Evolutionary conservation across 2,113 vertebrate genomes (phyloP).

Genomic region (Pantherophis guttatus): DNA sequence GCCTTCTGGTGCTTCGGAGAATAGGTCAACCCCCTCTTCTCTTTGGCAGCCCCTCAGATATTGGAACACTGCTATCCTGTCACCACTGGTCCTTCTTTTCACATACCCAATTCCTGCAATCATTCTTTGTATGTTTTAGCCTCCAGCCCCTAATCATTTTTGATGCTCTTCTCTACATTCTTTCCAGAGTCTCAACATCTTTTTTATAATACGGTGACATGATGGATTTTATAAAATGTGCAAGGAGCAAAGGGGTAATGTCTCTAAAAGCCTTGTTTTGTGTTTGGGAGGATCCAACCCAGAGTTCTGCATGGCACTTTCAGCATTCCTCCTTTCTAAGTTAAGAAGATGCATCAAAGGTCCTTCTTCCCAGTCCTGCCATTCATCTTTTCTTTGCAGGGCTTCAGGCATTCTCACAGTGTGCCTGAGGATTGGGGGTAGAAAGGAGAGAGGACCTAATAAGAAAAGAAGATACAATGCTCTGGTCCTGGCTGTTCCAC

Average conservation of each 20-base stretch:
- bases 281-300: not conserved
- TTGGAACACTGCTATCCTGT: not conserved
- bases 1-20: no score
- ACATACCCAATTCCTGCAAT: not conserved
- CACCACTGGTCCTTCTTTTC: no score
- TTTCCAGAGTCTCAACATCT: not conserved
- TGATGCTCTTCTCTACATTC: not conserved
- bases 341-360: not conserved
- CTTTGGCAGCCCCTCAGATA: no score
- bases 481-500: not conserved
- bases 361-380: not conserved
- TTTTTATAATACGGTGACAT: not conserved
- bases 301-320: not conserved
- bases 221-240: not conserved
- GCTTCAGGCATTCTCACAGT: no score
- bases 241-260: not conserved
- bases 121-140: not conserved
- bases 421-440: no score
- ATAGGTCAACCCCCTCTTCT: no score
- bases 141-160: not conserved
- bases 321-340: not conserved
- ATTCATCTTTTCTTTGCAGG: not conserved
- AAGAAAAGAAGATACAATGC: not conserved
- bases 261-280: not conserved
- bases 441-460: not conserved